Percentiles rank a stretch among this genome's conserved stretches.
Conservation (phyloP, 2,797 vertebrate genomes). For the Myiothlypis coronata region DNA sequence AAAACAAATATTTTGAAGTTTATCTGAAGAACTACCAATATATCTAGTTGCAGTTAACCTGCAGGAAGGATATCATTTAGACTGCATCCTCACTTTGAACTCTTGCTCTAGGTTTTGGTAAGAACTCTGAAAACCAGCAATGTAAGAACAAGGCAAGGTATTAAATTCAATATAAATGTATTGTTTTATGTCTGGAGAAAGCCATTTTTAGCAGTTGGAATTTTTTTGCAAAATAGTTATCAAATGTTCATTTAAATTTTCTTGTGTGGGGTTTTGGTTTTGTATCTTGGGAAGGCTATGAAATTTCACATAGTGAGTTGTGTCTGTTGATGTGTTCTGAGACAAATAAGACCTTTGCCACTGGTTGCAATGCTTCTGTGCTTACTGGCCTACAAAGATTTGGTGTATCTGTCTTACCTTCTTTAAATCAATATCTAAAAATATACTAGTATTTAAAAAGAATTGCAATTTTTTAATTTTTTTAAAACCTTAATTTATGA, state of each 20-base stretch:
- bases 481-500: neutral
- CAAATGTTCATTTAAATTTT: neutral
- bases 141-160: neutral
- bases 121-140: neutral
- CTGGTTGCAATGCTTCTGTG: neutral
- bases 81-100: neutral
- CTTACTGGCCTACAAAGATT: neutral
- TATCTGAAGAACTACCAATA: neutral
- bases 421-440: neutral
- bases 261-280: neutral
- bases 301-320: neutral
- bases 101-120: neutral
- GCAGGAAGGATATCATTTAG: neutral
- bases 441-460: neutral
- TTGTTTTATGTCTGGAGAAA: neutral
- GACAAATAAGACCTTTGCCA: neutral
- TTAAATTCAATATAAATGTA: neutral
- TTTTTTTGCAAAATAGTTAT: neutral
- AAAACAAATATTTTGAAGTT: neutral
- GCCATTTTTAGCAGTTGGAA: neutral
- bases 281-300: neutral
- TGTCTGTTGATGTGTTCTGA: neutral
- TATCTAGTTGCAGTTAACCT: neutral
- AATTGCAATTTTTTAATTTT: neutral
- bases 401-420: neutral